A percentile compares a stretch with the other conserved stretches of the same genome.
phyloP scores from a whole-genome alignment of 2,797 vertebrate genomes.

The Lepilemur septentrionalis region DNA sequence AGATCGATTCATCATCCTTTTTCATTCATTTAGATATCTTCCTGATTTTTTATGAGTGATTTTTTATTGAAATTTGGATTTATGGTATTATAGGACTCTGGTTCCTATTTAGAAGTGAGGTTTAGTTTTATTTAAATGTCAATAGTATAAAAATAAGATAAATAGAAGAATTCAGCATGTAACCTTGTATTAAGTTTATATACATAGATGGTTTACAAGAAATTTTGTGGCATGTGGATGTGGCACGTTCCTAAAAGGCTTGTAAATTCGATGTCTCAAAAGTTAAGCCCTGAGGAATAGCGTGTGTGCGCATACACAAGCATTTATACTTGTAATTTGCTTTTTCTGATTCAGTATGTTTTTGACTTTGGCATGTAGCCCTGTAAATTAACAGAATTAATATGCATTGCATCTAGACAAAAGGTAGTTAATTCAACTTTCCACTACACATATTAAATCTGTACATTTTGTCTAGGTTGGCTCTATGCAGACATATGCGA shows the following conservation, averaged over 20 bases:
- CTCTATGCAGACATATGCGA: background rate
- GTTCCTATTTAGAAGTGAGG: conserved; percentile 27
- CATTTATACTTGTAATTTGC: conserved; percentile 63
- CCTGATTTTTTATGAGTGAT: background rate
- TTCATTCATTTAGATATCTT: background rate
- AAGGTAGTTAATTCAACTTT: conserved; percentile 53
- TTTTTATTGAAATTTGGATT: conserved; percentile 7
- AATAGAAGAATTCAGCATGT: background rate
- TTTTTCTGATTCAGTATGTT: conserved; percentile 65
- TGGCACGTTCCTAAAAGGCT: conserved; percentile 12
- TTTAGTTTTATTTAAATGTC: conserved; percentile 35
- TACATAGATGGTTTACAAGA: background rate
- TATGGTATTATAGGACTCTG: background rate
- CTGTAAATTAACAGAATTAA: conserved; percentile 66
- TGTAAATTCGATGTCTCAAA: conserved; percentile 63
- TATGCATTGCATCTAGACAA: conserved; percentile 57
- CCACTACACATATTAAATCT: conserved; percentile 49
- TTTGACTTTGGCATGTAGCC: conserved; percentile 55
- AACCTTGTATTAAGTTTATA: background rate
- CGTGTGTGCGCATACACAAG: conserved; percentile 57
- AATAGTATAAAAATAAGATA: conserved; percentile 14
- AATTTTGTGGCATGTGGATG: conserved; percentile 54
- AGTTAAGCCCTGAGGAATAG: conserved; percentile 53
- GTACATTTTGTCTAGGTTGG: background rate
- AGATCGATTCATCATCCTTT: background rate